Evolutionary conservation across 1,140 invertebrate species (phyloP).

Genomic region (Apocrypta bakeri): DNA sequence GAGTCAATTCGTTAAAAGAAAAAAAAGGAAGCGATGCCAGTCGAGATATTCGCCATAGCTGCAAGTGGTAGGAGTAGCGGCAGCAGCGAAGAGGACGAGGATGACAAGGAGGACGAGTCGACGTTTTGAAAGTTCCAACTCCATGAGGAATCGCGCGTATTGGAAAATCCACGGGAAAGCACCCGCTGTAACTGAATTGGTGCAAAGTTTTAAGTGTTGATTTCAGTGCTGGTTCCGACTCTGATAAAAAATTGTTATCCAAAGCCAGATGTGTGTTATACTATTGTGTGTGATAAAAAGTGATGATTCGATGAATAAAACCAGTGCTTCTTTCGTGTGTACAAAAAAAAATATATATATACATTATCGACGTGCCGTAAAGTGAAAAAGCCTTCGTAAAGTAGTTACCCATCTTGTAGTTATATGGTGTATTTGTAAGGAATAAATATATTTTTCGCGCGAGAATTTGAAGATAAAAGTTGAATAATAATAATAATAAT

Average conservation of each 20-base stretch:
- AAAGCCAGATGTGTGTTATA: conserved; percentile 9
- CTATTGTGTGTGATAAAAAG: conserved; percentile 36
- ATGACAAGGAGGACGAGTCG: conserved; percentile 9
- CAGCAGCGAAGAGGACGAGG: conserved; percentile 18
- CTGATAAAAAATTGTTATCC: conserved; percentile 21
- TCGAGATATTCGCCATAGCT: not conserved
- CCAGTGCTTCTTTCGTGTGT: not conserved
- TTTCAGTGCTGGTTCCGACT: not conserved
- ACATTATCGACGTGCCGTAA: not conserved
- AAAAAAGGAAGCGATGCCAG: conserved; percentile 10
- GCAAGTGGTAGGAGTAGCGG: too few relatives aligned
- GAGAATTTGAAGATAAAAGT: too few relatives aligned
- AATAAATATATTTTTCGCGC: too few relatives aligned
- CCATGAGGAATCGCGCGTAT: not conserved
- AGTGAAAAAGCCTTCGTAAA: conserved; percentile 3
- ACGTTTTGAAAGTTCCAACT: not conserved
- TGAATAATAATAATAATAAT: too few relatives aligned
- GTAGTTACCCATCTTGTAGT: not conserved
- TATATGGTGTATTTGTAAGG: too few relatives aligned
- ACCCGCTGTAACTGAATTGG: too few relatives aligned
- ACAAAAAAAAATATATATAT: too few relatives aligned
- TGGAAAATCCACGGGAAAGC: too few relatives aligned
- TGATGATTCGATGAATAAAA: not conserved
- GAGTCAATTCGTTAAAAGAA: too few relatives aligned
- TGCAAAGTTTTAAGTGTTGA: too few relatives aligned